These are phyloP conservation scores for Poeciliopsis infans DNA, from an alignment of 2,797 vertebrate species.

Conservation along the genomic window DNA sequence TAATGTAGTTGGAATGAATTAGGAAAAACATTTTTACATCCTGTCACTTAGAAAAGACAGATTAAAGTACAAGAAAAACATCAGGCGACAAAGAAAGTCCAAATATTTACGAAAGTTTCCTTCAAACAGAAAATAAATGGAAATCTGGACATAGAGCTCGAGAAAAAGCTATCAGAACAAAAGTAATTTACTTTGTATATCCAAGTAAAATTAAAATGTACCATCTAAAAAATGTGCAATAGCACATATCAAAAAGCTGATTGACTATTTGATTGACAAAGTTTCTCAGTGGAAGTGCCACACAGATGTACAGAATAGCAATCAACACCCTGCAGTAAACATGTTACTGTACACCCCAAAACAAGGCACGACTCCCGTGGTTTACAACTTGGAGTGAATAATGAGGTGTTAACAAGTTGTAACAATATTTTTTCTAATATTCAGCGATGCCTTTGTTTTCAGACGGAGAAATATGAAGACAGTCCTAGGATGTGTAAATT, in stretches of 20 bases:
- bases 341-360: neutral
- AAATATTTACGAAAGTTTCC: neutral
- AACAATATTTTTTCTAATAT: conserved; percentile 28
- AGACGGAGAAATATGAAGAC: conserved; percentile 7
- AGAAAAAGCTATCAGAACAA: neutral
- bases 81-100: neutral
- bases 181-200: neutral
- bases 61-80: neutral
- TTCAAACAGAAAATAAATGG: neutral
- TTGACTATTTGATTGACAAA: conserved; percentile 32
- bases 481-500: conserved; percentile 14
- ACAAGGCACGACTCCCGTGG: conserved; percentile 31
- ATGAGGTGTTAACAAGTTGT: conserved; percentile 31
- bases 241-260: conserved; percentile 1
- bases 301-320: conserved; percentile 24
- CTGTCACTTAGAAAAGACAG: neutral
- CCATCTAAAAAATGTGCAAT: neutral
- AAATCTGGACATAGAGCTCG: neutral
- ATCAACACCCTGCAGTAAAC: conserved; percentile 49
- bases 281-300: conserved; percentile 12
- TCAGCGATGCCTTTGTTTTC: conserved; percentile 26
- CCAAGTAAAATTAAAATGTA: neutral
- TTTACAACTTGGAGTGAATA: conserved; percentile 25
- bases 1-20: neutral
- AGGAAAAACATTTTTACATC: neutral